Conservation (phyloP, 2,888 invertebrate genomes). For the Suillia variegata region DNA sequence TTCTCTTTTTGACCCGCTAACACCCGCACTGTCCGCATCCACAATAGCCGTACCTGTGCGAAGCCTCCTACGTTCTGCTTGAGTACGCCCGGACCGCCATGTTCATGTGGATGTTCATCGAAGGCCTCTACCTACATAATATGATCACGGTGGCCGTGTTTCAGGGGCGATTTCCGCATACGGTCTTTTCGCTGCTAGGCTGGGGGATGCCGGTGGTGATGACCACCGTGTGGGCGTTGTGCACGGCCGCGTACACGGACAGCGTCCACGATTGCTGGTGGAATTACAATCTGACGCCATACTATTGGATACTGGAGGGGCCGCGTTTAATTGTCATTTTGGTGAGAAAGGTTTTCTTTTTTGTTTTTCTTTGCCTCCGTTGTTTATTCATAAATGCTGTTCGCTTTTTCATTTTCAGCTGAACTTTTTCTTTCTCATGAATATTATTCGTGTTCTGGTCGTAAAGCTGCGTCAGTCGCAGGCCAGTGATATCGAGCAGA, state of each 20-base stretch:
- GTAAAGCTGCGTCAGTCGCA: conserved; percentile 75
- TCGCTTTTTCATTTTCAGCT: conserved; percentile 64
- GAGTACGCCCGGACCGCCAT: conserved; percentile 90
- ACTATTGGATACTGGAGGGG: conserved; percentile 91
- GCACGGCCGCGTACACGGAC: conserved; percentile 65
- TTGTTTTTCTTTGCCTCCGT: not conserved
- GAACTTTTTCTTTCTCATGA: conserved; percentile 78
- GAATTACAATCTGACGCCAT: conserved; percentile 78
- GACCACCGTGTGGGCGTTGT: conserved; percentile 72
- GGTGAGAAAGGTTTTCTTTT: conserved; percentile 67
- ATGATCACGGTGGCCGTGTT: conserved; percentile 79
- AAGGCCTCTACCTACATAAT: conserved; percentile 87
- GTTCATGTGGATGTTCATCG: conserved; percentile 98
- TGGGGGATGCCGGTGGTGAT: conserved; percentile 77
- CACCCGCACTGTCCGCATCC: too few species aligned
- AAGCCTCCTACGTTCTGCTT: conserved; percentile 76
- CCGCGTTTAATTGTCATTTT: conserved; percentile 80
- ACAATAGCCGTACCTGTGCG: conserved; percentile 79
- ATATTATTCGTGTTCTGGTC: conserved; percentile 79
- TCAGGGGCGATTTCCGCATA: conserved; percentile 66
- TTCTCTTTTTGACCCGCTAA: too few species aligned
- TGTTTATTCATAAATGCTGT: not conserved
- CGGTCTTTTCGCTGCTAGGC: conserved; percentile 70
- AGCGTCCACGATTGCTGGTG: conserved; percentile 70
- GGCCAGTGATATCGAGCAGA: conserved; percentile 77